phyloP scores from a whole-genome alignment of 1,140 invertebrate genomes.

The Drosophila bocki region DNA sequence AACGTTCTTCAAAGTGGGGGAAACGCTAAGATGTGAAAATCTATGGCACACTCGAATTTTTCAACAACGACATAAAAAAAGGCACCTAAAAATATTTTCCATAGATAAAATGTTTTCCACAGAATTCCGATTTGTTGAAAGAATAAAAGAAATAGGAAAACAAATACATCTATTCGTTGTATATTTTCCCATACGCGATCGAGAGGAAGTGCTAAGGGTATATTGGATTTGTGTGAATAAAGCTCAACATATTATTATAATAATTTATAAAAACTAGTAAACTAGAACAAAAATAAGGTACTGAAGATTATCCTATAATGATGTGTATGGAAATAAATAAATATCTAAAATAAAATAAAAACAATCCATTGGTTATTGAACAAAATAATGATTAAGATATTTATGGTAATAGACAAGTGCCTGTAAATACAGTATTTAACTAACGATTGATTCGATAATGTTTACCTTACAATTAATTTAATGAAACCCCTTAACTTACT shows the following conservation, averaged over 20 bases:
- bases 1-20: conserved; percentile 1
- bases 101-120: conserved; percentile 41
- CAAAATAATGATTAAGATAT: neutral
- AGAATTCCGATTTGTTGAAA: conserved; percentile 34
- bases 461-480: neutral
- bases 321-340: neutral
- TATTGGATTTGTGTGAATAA: neutral
- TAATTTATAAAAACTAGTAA: neutral
- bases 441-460: neutral
- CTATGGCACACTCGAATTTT: conserved; percentile 45
- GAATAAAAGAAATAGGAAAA: conserved; percentile 29
- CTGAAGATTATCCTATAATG: neutral
- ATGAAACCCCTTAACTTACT: neutral
- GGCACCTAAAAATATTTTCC: conserved; percentile 52
- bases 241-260: neutral
- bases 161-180: conserved; percentile 17
- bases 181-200: neutral
- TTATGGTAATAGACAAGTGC: no score
- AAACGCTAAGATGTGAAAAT: conserved; percentile 15
- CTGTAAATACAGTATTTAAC: no score
- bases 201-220: neutral
- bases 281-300: neutral
- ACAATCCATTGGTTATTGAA: neutral
- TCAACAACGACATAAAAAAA: conserved; percentile 51
- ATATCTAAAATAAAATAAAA: neutral